Percentiles rank a stretch among this genome's conserved stretches.
phyloP scores from a whole-genome alignment of 2,797 vertebrate species.

The Gymnoscopelus microlampas region DNA sequence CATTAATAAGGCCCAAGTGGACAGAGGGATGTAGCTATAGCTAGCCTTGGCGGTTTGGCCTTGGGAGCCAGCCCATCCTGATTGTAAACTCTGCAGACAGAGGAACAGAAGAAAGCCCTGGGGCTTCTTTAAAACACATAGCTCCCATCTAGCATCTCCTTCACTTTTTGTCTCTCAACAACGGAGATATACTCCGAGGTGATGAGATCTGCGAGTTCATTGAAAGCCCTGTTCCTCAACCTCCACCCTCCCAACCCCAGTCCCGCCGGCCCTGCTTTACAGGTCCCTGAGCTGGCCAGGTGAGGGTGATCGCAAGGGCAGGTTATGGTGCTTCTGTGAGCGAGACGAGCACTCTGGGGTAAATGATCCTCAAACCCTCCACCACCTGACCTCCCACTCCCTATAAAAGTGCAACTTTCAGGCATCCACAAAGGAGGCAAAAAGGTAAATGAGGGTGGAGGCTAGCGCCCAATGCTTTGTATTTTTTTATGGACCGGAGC shows the following conservation, averaged over 20 bases:
- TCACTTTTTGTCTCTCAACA: conserved; percentile 57
- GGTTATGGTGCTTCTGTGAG: conserved; percentile 59
- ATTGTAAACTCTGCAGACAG: conserved; percentile 68
- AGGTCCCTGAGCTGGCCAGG: conserved; percentile 64
- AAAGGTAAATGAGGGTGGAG: conserved; percentile 69
- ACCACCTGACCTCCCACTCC: conserved; percentile 72
- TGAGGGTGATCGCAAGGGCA: conserved; percentile 77
- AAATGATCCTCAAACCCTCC: conserved; percentile 69
- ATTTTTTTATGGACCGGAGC: conserved; percentile 74
- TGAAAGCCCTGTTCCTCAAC: conserved; percentile 38
- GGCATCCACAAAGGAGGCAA: conserved; percentile 64
- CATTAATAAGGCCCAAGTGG: conserved; percentile 38
- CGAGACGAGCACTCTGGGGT: conserved; percentile 67
- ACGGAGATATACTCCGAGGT: conserved; percentile 61
- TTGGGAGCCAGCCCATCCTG: conserved; percentile 52
- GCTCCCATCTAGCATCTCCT: conserved; percentile 39
- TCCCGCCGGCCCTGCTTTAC: conserved; percentile 69
- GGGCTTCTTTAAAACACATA: conserved; percentile 62
- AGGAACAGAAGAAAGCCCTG: conserved; percentile 51
- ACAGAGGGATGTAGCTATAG: conserved; percentile 27
- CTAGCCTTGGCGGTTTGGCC: conserved; percentile 45
- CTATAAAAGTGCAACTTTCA: conserved; percentile 73
- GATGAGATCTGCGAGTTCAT: conserved; percentile 74
- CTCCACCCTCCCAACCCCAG: conserved; percentile 22
- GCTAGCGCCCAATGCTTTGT: conserved; percentile 55